These are phyloP conservation scores for Hippocampus barbouri DNA, from an alignment of 2,113 vertebrate genomes.

Conservation along the genomic window DNA sequence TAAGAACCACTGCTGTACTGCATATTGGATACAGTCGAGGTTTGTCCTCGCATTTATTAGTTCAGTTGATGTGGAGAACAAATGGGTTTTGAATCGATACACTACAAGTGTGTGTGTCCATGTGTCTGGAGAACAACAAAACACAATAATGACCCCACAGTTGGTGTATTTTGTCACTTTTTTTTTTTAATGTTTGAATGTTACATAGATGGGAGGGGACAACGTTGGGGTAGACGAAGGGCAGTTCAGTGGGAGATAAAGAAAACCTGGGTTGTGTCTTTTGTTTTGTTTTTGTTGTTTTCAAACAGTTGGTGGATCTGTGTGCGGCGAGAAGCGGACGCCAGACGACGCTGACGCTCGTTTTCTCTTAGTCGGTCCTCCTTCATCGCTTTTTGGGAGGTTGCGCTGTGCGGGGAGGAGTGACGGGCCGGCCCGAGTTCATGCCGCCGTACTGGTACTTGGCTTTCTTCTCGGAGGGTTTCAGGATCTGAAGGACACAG, in stretches of 20 bases:
- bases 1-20: too few species aligned
- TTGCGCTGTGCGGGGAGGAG: conserved; percentile 93
- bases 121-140: background rate
- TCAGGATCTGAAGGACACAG: conserved; percentile 78
- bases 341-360: conserved; percentile 11
- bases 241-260: conserved; percentile 4
- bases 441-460: conserved; percentile 96
- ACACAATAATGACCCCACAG: background rate
- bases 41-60: too few species aligned
- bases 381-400: conserved; percentile 95
- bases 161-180: background rate
- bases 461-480: conserved; percentile 97
- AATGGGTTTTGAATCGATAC: too few species aligned
- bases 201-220: background rate
- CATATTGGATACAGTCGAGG: too few species aligned
- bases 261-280: conserved; percentile 25
- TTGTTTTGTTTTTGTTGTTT: conserved; percentile 13
- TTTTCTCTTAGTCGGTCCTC: conserved; percentile 14
- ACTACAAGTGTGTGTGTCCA: background rate
- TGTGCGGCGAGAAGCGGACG: conserved; percentile 31
- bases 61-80: too few species aligned
- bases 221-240: background rate
- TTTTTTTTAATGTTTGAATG: conserved; percentile 1
- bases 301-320: conserved; percentile 25
- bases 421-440: conserved; percentile 89